A percentile compares a stretch with the other conserved stretches of the same genome.
phyloP scores from a whole-genome alignment of 2,797 vertebrate genomes.

The Enteromius afrohamiltoni region DNA sequence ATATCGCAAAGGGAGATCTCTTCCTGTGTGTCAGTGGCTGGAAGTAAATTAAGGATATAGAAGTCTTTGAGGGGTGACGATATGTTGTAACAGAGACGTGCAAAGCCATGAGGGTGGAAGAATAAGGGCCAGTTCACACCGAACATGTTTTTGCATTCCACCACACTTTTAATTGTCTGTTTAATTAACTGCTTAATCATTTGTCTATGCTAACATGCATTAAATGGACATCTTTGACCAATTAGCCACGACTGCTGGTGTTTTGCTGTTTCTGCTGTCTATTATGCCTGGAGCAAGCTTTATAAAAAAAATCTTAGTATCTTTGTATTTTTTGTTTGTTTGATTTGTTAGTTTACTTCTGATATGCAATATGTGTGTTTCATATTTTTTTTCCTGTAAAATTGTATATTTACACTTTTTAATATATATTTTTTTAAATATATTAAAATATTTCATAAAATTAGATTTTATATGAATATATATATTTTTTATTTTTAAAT shows the following conservation, averaged over 20 bases:
- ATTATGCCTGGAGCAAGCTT: not conserved
- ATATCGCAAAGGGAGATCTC: not conserved
- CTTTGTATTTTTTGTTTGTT: too few species aligned
- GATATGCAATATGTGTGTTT: not conserved
- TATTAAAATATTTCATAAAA: not conserved
- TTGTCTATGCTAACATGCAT: not conserved
- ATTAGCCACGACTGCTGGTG: not conserved
- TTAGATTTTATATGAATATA: too few species aligned
- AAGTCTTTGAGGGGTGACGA: not conserved
- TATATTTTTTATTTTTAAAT: too few species aligned
- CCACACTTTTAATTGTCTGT: not conserved
- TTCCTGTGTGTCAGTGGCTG: not conserved
- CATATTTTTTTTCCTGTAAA: not conserved
- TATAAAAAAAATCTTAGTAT: not conserved
- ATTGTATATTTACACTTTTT: not conserved
- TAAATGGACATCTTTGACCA: not conserved
- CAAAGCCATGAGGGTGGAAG: not conserved
- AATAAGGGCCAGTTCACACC: not conserved
- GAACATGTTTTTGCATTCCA: not conserved
- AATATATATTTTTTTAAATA: too few species aligned
- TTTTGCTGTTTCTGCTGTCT: not conserved
- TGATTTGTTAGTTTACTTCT: too few species aligned
- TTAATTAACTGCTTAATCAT: not conserved
- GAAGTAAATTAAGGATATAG: slow-evolving; percentile 13
- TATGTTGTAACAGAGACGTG: not conserved